These are phyloP conservation scores for Oscarella lobularis DNA, from an alignment of 37 sponge, comb jelly and placozoan species.

Conservation along the genomic window DNA sequence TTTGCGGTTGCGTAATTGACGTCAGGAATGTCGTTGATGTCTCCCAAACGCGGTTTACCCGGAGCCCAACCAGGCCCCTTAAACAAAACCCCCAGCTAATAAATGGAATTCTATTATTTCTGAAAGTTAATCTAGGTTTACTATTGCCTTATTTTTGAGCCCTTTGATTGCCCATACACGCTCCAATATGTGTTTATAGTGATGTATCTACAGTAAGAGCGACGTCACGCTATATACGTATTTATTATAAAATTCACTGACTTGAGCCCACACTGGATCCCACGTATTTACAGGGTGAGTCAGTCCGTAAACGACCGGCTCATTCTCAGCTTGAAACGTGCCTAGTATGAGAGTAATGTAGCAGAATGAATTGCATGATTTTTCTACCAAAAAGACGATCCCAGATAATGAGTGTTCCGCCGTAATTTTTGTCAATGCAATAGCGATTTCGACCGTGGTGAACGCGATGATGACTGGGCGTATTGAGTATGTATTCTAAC, in stretches of 20 bases:
- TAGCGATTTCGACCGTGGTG: conserved; percentile 88
- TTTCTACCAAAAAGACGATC: conserved; percentile 74
- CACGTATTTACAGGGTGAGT: conserved; percentile 52
- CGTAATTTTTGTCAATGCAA: conserved; percentile 96
- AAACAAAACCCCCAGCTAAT: conserved; percentile 45
- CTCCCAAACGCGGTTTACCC: conserved; percentile 71
- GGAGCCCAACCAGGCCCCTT: conserved; percentile 88
- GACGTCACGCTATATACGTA: too few relatives aligned
- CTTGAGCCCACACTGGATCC: conserved; percentile 71
- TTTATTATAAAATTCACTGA: too few relatives aligned
- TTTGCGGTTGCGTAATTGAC: conserved; percentile 21
- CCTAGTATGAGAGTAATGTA: too few relatives aligned
- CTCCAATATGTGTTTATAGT: conserved; percentile 37
- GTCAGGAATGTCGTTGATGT: conserved; percentile 20
- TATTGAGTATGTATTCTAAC: conserved; percentile 82
- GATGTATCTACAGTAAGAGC: conserved; percentile 18
- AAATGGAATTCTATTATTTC: too few relatives aligned
- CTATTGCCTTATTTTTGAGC: conserved; percentile 18
- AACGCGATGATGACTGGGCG: conserved; percentile 90
- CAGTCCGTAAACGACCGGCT: conserved; percentile 72
- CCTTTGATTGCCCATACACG: conserved; percentile 30
- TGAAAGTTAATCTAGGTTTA: not conserved
- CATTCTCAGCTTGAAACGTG: conserved; percentile 70
- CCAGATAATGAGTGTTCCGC: conserved; percentile 70
- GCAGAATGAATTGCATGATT: not conserved